Conservation (phyloP, 2,113 vertebrate genomes). For the Ovis aries region DNA sequence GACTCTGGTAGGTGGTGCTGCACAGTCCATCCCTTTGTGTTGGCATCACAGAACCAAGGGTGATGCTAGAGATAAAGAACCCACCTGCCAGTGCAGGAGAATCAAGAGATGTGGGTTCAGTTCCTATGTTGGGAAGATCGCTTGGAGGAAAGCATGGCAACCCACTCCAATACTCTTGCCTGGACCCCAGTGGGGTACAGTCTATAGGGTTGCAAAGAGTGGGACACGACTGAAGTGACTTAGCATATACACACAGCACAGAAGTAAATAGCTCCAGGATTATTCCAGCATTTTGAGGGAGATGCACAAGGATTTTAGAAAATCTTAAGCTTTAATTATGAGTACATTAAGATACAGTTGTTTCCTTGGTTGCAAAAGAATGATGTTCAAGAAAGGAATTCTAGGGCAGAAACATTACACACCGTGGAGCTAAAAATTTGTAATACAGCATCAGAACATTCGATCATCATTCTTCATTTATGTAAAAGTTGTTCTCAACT, state of each 20-base stretch:
- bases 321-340: background rate
- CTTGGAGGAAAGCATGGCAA: background rate
- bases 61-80: background rate
- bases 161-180: background rate
- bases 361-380: conserved; percentile 28
- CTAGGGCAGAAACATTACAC: conserved; percentile 21
- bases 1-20: fast-evolving
- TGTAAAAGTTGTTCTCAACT: conserved; percentile 41
- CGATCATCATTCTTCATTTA: conserved; percentile 51
- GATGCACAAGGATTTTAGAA: background rate
- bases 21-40: background rate
- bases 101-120: background rate
- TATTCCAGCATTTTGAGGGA: background rate
- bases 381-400: background rate
- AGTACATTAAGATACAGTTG: background rate
- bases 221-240: background rate
- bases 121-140: background rate
- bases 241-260: background rate
- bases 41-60: background rate
- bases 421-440: background rate
- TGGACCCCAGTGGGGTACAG: background rate
- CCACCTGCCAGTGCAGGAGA: background rate
- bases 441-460: background rate
- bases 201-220: background rate
- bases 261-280: background rate